Evolutionary conservation across 2,888 invertebrate species (phyloP).

Genomic region (Nemoura dubitans): DNA sequence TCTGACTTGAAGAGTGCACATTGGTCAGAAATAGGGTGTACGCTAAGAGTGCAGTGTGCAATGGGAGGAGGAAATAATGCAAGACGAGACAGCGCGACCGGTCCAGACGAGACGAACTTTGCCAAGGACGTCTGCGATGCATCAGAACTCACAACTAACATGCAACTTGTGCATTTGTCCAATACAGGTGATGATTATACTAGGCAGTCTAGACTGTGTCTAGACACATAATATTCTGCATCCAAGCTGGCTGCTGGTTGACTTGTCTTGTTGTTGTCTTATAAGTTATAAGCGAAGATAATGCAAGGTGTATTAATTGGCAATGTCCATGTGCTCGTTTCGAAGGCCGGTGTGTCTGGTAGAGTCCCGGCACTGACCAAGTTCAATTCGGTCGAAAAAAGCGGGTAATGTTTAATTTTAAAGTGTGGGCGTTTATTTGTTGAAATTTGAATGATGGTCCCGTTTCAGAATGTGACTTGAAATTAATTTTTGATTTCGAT

Average conservation of each 20-base stretch:
- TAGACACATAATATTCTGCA: slow-evolving; percentile 12
- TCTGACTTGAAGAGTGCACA: too few species aligned
- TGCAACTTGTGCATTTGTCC: slow-evolving; percentile 12
- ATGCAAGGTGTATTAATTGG: background rate
- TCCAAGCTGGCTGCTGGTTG: background rate
- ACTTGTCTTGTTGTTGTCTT: background rate
- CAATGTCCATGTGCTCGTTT: background rate
- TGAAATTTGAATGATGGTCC: too few species aligned
- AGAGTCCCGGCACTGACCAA: background rate
- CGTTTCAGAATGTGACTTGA: too few species aligned
- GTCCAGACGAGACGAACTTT: background rate
- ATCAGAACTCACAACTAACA: background rate
- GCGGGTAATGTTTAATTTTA: too few species aligned
- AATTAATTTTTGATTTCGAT: too few species aligned
- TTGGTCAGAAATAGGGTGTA: too few species aligned
- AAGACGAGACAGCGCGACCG: background rate
- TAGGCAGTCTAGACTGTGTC: background rate
- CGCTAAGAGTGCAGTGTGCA: too few species aligned
- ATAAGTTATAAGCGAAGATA: background rate
- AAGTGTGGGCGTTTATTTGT: too few species aligned
- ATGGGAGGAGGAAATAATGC: too few species aligned
- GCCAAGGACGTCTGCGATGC: background rate
- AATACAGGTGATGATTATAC: background rate
- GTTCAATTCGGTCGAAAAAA: too few species aligned
- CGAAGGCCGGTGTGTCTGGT: background rate